phyloP scores from a whole-genome alignment of 2,888 invertebrate genomes.

The Slavum lentiscoides region DNA sequence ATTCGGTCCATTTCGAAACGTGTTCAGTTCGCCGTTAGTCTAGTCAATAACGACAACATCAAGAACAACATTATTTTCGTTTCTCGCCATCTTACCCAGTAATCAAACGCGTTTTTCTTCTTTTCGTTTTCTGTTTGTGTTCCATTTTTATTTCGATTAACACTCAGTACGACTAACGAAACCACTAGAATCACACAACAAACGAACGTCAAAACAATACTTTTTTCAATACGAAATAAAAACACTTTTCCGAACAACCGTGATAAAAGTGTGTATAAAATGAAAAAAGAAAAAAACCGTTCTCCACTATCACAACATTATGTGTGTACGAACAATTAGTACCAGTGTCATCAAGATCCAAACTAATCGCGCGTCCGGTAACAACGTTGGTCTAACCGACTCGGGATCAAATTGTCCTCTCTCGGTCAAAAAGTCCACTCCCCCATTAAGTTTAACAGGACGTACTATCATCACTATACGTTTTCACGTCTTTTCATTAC shows the following conservation, averaged over 20 bases:
- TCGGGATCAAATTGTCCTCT: too few relatives aligned
- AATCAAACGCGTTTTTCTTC: neutral
- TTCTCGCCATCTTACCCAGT: neutral
- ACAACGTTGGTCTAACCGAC: too few relatives aligned
- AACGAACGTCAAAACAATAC: neutral
- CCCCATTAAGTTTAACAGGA: too few relatives aligned
- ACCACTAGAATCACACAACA: neutral
- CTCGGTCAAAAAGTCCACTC: too few relatives aligned
- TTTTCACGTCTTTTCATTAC: too few relatives aligned
- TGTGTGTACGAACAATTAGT: too few relatives aligned
- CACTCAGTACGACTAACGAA: neutral
- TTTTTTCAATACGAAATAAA: neutral
- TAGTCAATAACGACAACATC: neutral
- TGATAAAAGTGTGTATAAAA: neutral
- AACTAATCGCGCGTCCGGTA: too few relatives aligned
- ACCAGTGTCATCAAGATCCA: too few relatives aligned
- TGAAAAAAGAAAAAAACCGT: neutral
- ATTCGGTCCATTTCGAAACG: conserved; percentile 13
- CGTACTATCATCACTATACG: too few relatives aligned
- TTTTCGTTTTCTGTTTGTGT: conserved; percentile 36
- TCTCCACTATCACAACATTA: neutral
- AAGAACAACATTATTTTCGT: neutral
- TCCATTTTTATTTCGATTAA: conserved; percentile 24
- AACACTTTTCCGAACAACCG: neutral
- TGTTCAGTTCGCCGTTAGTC: neutral